Conservation (phyloP, 2,797 vertebrate genomes). For the Scarus forsteni region DNA sequence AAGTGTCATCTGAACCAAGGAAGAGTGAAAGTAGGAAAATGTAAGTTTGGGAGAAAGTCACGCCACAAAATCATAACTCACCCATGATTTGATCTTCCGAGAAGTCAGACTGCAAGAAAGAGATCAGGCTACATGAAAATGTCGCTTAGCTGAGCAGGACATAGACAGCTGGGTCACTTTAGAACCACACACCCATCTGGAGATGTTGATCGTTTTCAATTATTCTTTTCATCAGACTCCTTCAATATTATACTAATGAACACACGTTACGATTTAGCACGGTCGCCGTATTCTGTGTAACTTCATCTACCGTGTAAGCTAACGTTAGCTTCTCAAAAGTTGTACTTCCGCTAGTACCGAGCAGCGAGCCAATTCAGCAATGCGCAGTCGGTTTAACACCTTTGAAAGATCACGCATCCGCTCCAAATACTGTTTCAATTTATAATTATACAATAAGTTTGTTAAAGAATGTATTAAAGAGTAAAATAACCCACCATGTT, state of each 20-base stretch:
- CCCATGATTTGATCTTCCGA: slow-evolving; percentile 87
- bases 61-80: slow-evolving; percentile 74
- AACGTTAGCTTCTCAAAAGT: slow-evolving; percentile 68
- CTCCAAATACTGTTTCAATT: background rate
- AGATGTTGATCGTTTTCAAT: background rate
- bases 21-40: slow-evolving; percentile 60
- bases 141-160: slow-evolving; percentile 5
- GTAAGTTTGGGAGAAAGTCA: slow-evolving; percentile 16
- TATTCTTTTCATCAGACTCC: background rate
- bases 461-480: background rate
- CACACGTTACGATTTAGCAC: background rate
- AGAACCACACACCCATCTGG: background rate
- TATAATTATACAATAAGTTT: background rate
- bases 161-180: slow-evolving; percentile 23
- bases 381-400: background rate
- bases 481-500: slow-evolving; percentile 77
- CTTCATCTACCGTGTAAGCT: slow-evolving; percentile 36
- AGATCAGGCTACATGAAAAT: slow-evolving; percentile 71
- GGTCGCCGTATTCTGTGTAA: background rate
- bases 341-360: slow-evolving; percentile 76
- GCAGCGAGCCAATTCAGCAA: slow-evolving; percentile 8
- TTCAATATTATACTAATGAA: background rate
- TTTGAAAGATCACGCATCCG: background rate
- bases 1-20: slow-evolving; percentile 55
- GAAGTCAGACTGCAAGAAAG: slow-evolving; percentile 88